Evolutionary conservation across 2,113 vertebrate species (phyloP).

Genomic region (Corythaeola cristata): DNA sequence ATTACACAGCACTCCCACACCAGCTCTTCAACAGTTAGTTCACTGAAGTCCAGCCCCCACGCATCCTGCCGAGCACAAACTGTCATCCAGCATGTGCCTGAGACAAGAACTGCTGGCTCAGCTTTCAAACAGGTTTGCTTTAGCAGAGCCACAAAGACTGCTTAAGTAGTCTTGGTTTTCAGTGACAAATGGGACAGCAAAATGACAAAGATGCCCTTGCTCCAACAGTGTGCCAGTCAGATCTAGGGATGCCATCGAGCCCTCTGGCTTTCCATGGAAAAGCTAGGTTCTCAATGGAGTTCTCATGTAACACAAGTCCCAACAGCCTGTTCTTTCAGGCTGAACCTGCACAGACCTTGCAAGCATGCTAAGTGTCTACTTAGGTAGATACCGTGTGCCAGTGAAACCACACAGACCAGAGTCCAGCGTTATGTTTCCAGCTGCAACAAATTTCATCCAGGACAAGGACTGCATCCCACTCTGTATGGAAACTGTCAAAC

Average conservation of each 20-base stretch:
- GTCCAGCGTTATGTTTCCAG: not conserved
- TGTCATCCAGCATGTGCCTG: not conserved
- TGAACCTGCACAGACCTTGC: not conserved
- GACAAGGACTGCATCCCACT: not conserved
- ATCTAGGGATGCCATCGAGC: not conserved
- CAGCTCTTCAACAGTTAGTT: not conserved
- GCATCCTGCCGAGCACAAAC: not conserved
- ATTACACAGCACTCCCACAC: not conserved
- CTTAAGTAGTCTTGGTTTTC: not conserved
- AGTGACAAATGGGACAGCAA: not conserved
- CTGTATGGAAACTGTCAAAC: not conserved
- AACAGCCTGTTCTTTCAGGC: not conserved
- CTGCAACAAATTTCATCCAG: not conserved
- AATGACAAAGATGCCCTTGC: not conserved
- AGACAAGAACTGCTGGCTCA: not conserved
- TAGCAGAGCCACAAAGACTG: not conserved
- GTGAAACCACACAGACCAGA: not conserved
- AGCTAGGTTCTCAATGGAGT: not conserved
- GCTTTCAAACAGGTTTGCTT: not conserved
- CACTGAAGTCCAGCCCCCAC: not conserved
- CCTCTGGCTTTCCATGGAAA: not conserved
- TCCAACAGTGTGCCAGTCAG: not conserved
- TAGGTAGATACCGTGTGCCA: not conserved
- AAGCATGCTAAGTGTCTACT: not conserved
- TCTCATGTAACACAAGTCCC: not conserved